Evolutionary conservation across 30 jellyfish, hydroid and myxozoan genomes (phyloP).

Genomic region (Calvadosia cruxmelitensis): DNA sequence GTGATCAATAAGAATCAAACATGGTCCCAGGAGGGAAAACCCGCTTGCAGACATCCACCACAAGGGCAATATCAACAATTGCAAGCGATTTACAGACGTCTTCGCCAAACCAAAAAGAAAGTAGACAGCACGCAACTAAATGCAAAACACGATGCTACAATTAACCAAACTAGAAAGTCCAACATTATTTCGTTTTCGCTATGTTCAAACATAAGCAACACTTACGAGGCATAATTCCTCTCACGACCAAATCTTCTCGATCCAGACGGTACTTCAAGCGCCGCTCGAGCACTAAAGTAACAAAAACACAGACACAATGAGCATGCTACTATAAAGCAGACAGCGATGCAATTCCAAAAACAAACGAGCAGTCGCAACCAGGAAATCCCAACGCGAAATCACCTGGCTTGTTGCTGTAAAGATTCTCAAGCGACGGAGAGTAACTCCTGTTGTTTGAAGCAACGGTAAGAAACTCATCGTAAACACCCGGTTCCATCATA

Average conservation of each 20-base stretch:
- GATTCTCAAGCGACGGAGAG: slow-evolving; percentile 78
- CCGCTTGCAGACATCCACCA: neutral
- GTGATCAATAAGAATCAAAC: too few species aligned
- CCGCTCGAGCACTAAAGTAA: slow-evolving; percentile 56
- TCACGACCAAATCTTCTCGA: slow-evolving; percentile 65
- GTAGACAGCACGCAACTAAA: too few species aligned
- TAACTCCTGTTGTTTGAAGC: neutral
- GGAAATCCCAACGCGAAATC: neutral
- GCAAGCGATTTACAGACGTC: too few species aligned
- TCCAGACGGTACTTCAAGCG: slow-evolving; percentile 66
- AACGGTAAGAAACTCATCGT: neutral
- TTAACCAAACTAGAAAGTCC: too few species aligned
- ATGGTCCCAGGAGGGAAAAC: neutral
- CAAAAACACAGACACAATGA: neutral
- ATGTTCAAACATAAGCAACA: neutral
- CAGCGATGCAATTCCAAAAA: neutral
- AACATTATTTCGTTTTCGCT: too few species aligned
- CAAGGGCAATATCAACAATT: neutral
- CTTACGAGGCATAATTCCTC: slow-evolving; percentile 83
- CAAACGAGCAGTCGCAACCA: neutral
- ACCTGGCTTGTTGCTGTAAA: slow-evolving; percentile 87
- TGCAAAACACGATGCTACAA: too few species aligned
- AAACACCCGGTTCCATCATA: neutral
- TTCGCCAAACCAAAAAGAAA: too few species aligned
- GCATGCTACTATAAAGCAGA: too few species aligned